These are phyloP conservation scores for Oryzias melastigma DNA, from an alignment of 2,113 vertebrate species.

Conservation along the genomic window DNA sequence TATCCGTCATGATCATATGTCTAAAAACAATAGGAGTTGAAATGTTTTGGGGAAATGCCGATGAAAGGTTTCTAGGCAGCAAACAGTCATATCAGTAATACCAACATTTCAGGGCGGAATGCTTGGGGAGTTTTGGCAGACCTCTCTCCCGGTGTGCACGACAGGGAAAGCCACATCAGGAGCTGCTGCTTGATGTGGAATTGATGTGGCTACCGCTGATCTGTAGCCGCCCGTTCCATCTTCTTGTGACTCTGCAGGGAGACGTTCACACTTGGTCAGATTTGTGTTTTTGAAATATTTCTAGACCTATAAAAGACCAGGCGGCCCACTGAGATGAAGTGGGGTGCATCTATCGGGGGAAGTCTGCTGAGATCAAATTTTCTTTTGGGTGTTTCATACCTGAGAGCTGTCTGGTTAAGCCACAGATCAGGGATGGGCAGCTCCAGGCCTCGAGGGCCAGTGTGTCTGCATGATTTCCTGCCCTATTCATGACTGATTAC, in stretches of 20 bases:
- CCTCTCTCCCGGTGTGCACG: slow-evolving; percentile 23
- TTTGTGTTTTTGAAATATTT: slow-evolving; percentile 33
- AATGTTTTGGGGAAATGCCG: no score
- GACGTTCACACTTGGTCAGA: slow-evolving; percentile 8
- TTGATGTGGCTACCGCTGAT: slow-evolving; percentile 13
- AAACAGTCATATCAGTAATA: no score
- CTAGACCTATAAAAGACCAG: slow-evolving; percentile 14
- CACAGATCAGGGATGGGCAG: no score
- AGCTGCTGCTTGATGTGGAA: slow-evolving; percentile 36
- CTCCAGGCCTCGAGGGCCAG: no score
- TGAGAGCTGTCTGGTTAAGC: no score
- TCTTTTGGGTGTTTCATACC: neutral
- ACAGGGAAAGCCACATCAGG: slow-evolving; percentile 23
- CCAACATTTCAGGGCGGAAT: no score
- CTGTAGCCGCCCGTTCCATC: slow-evolving; percentile 11
- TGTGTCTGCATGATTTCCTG: no score
- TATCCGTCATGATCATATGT: no score
- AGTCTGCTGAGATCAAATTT: no score
- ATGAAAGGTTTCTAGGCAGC: no score
- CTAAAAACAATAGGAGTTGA: no score
- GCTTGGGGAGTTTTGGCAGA: slow-evolving; percentile 21
- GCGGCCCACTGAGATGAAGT: slow-evolving; percentile 7
- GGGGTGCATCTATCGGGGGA: neutral
- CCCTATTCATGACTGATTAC: no score
- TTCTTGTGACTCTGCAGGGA: slow-evolving; percentile 22